Evolutionary conservation across 64 coral and sea anemone genomes (phyloP).

Genomic region (Pocillopora verrucosa): DNA sequence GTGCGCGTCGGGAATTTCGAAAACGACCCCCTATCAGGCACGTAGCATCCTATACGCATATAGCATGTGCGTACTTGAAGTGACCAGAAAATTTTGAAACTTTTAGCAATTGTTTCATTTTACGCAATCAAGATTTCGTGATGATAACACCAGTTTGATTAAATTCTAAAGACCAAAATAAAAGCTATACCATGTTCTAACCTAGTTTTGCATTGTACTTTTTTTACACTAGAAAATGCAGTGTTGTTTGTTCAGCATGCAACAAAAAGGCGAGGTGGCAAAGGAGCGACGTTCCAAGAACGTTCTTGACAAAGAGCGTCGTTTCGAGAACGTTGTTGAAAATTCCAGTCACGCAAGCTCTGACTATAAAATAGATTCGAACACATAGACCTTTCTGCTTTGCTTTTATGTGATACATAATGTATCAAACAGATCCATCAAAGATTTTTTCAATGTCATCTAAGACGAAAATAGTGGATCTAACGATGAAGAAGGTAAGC

Average conservation of each 20-base stretch:
- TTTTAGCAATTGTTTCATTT: too few relatives aligned
- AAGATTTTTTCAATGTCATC: slow-evolving; percentile 65
- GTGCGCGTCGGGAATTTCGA: too few relatives aligned
- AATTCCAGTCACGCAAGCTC: slow-evolving; percentile 50
- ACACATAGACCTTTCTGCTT: slow-evolving; percentile 8
- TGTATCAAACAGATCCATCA: too few relatives aligned
- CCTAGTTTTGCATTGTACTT: slow-evolving; percentile 44
- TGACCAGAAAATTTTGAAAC: too few relatives aligned
- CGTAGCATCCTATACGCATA: too few relatives aligned
- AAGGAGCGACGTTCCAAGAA: slow-evolving; percentile 53
- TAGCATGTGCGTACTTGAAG: too few relatives aligned
- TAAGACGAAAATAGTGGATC: slow-evolving; percentile 59
- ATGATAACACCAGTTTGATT: slow-evolving; percentile 32
- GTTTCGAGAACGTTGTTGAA: slow-evolving; percentile 42
- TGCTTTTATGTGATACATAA: slow-evolving; percentile 33
- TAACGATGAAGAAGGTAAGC: slow-evolving; percentile 70
- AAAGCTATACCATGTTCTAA: slow-evolving; percentile 40
- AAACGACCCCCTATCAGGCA: too few relatives aligned
- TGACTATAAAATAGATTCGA: slow-evolving; percentile 36
- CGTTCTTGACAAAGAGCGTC: too few relatives aligned
- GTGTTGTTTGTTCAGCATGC: slow-evolving; percentile 37
- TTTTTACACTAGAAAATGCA: slow-evolving; percentile 28
- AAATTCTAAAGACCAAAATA: slow-evolving; percentile 27
- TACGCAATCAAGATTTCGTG: slow-evolving; percentile 16
- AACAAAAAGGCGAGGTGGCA: slow-evolving; percentile 64